These are phyloP conservation scores for Macrosteles quadrilineatus DNA, from an alignment of 1,140 invertebrate genomes.

Conservation along the genomic window DNA sequence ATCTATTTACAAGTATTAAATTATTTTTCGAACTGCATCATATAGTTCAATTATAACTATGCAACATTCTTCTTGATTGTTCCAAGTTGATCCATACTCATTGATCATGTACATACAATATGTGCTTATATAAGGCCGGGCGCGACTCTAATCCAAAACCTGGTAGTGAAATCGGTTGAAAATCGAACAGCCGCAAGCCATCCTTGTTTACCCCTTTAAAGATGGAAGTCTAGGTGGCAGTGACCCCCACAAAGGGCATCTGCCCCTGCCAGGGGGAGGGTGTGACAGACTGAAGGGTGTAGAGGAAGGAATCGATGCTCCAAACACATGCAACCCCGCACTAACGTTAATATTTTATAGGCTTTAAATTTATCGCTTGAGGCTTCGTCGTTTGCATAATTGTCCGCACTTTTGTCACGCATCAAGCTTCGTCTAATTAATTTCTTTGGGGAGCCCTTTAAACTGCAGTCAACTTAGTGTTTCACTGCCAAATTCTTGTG, in stretches of 20 bases:
- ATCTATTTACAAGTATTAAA: too few species aligned
- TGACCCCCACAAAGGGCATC: background rate
- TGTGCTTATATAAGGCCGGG: background rate
- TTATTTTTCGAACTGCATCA: too few species aligned
- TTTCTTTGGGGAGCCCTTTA: too few species aligned
- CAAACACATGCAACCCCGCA: conserved; percentile 10
- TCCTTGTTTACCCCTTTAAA: background rate
- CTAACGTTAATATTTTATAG: conserved; percentile 9
- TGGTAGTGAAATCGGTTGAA: background rate
- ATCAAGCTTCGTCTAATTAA: too few species aligned
- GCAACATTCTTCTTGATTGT: too few species aligned
- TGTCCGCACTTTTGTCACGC: background rate
- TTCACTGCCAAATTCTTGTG: too few species aligned
- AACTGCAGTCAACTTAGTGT: too few species aligned
- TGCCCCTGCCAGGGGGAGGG: background rate
- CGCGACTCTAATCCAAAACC: background rate
- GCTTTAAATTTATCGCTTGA: conserved; percentile 12
- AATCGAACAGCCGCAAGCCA: background rate
- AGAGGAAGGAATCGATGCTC: conserved; percentile 5
- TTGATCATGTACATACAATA: background rate
- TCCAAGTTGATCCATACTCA: too few species aligned
- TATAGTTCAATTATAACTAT: too few species aligned
- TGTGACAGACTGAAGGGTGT: background rate
- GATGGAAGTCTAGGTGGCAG: background rate
- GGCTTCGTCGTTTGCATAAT: conserved; percentile 12